A percentile compares a stretch with the other conserved stretches of the same genome.
These are phyloP conservation scores for Cavia aperea DNA, from an alignment of 2,113 vertebrate genomes.

Conservation along the genomic window DNA sequence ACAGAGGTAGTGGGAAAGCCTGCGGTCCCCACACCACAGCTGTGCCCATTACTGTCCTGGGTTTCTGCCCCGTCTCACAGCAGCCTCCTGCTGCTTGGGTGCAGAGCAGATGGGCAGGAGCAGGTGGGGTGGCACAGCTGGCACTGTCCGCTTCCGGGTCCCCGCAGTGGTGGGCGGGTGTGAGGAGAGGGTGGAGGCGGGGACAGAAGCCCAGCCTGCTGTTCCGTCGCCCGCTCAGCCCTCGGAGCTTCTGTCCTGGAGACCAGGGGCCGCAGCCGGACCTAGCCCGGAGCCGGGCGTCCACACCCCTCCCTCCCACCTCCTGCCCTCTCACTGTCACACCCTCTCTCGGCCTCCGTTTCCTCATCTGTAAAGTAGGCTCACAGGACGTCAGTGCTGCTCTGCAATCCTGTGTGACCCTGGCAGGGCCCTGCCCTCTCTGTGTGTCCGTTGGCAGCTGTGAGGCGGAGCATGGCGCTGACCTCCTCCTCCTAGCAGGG, in stretches of 20 bases:
- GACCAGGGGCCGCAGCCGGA: background rate
- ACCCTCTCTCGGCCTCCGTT: background rate
- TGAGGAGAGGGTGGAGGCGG: slow-evolving; percentile 35
- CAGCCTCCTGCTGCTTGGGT: background rate
- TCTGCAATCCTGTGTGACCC: background rate
- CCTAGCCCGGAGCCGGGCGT: background rate
- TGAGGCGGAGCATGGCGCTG: background rate
- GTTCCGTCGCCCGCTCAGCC: background rate
- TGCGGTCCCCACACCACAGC: background rate
- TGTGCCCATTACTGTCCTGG: background rate
- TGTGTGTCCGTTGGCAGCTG: background rate
- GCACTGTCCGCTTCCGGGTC: slow-evolving; percentile 40
- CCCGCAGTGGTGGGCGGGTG: background rate
- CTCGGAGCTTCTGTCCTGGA: background rate
- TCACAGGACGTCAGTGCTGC: background rate
- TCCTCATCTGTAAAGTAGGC: background rate
- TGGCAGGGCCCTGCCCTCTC: background rate
- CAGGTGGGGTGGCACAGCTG: slow-evolving; percentile 36
- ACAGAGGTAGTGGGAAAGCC: no score
- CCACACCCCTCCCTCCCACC: background rate
- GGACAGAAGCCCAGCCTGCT: slow-evolving; percentile 57
- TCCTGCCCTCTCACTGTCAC: no score
- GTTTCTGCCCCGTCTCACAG: background rate
- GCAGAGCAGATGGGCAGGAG: slow-evolving; percentile 52
- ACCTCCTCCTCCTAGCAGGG: fast-evolving